Base-by-base conservation (phyloP, 2,113 vertebrate species). In the Cephalopterus ornatus region DNA sequence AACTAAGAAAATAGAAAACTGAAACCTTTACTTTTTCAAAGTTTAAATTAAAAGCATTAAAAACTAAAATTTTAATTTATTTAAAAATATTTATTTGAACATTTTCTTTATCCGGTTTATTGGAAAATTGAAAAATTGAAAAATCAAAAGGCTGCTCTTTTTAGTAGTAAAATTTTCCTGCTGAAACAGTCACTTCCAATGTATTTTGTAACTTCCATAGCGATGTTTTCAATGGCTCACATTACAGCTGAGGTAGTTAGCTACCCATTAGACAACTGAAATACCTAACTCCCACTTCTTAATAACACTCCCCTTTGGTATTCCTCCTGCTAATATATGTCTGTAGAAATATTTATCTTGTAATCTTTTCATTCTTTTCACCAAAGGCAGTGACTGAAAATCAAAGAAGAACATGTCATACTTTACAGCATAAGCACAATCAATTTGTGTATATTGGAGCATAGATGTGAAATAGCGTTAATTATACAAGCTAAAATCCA, bases 401-500 rank as follows among this genome's bases (percentile, higher is more conserved):
- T 86, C 78, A 93, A 89, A 89, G 91, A 61, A 77, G 93, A 87
- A 41, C 33, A n/a, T 85, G 41, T 56, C 53, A 80, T 88, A 92
- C 94, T 97, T 96, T 74, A 66, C 52, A 85, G 52, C 33, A 62
- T 37, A 90, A 95, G 72, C 81, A 96, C 62, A 92, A 96, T 95
- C 94, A 95, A 30, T 97, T 97, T 95, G 81, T 95, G 55, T 90
- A 95, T 96, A 65, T 92, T 92, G 81, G 83, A 93, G 89, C 66
- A 56, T 89, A 96, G 94, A 97, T 91, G 75, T 72, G 65, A 80
- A 96, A 79, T 88, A 84, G 85, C 24, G 41, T 97, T 97, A 97
- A 96, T 97, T 97, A 95, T 26, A 78, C 50, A 53, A 92, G 92
- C 76, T 92, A 91, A 96, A 93, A 55, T 76, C 97, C 95, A 67